phyloP scores from a whole-genome alignment of 2,797 vertebrate genomes.

The Gymnothorax javanicus region DNA sequence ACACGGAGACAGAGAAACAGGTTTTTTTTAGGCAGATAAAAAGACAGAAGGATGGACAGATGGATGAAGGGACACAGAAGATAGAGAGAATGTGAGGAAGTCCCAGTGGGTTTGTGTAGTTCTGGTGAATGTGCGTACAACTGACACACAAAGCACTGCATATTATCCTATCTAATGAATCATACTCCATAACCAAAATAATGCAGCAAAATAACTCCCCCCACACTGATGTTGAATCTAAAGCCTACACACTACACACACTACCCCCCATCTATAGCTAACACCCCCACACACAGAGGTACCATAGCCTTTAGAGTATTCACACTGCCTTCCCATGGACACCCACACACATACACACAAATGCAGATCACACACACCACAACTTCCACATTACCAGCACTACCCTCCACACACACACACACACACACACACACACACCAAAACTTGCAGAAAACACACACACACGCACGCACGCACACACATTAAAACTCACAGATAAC shows the following conservation, averaged over 20 bases:
- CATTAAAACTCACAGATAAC: neutral
- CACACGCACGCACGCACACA: too few species aligned
- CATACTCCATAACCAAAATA: conserved; percentile 14
- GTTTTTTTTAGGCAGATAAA: conserved; percentile 6
- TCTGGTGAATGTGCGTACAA: neutral
- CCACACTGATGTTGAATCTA: neutral
- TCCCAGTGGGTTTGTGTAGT: neutral
- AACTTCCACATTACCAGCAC: neutral
- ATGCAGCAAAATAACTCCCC: neutral
- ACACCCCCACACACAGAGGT: too few species aligned
- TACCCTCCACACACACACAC: neutral
- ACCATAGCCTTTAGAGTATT: too few species aligned
- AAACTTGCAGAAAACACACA: too few species aligned
- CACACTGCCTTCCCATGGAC: too few species aligned
- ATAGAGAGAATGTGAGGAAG: neutral
- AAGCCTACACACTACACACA: too few species aligned
- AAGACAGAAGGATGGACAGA: conserved; percentile 5
- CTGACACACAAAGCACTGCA: neutral
- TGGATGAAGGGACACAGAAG: neutral
- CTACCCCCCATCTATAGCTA: too few species aligned
- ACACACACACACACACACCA: too few species aligned
- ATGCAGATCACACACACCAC: conserved; percentile 11
- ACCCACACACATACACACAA: too few species aligned
- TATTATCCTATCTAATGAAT: neutral
- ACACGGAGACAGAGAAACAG: neutral